A percentile compares a stretch with the other conserved stretches of the same genome.
Conservation (phyloP, 2,113 vertebrate species). For the Phodopus roborovskii region DNA sequence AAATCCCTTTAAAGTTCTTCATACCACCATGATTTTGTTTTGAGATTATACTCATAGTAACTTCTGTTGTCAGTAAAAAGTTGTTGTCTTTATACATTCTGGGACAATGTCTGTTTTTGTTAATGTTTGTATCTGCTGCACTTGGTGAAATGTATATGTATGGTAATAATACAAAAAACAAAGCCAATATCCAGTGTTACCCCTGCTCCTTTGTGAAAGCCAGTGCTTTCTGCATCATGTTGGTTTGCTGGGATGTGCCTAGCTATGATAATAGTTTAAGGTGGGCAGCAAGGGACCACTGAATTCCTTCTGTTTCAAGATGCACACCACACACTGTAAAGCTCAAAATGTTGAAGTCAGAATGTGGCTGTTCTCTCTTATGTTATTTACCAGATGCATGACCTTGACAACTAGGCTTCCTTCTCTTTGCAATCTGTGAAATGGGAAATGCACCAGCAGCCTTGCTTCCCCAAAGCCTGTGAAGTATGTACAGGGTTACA, state of each 20-base stretch:
- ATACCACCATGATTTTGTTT: not conserved
- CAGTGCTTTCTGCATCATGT: not conserved
- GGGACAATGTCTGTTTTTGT: not conserved
- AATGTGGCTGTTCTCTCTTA: conserved; percentile 35
- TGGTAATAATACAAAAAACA: not conserved
- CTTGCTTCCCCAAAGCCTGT: not conserved
- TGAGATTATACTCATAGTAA: not conserved
- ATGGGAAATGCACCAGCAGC: conserved; percentile 64
- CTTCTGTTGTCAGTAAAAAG: not conserved
- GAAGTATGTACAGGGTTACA: not conserved
- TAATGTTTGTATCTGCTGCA: not conserved
- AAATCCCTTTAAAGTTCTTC: not conserved
- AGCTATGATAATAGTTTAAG: not conserved
- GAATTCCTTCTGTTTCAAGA: conserved; percentile 53
- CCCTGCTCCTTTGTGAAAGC: not conserved
- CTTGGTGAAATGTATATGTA: not conserved
- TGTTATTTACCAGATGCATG: not conserved
- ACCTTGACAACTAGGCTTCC: conserved; percentile 20
- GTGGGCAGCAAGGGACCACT: not conserved
- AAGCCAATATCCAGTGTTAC: not conserved
- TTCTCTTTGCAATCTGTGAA: conserved; percentile 51
- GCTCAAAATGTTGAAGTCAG: conserved; percentile 6
- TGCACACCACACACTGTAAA: not conserved
- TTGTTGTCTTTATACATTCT: not conserved
- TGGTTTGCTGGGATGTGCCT: not conserved